Evolutionary conservation across 53 echinoderm and acorn worm genomes (phyloP).

Genomic region (Luidia sarsii): DNA sequence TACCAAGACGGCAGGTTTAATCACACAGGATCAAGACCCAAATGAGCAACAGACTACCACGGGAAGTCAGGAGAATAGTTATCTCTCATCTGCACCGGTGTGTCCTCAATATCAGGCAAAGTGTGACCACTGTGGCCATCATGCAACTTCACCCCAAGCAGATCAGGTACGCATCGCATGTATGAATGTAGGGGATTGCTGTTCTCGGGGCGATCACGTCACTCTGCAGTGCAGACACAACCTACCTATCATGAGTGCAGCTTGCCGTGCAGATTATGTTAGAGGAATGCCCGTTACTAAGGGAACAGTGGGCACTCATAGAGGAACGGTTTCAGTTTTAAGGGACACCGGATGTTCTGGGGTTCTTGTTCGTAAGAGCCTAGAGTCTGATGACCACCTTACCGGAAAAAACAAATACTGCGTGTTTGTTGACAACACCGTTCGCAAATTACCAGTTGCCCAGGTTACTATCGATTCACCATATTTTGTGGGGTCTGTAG

Average conservation of each 20-base stretch:
- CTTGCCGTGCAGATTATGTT: constrained; percentile 3
- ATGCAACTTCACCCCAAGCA: background rate
- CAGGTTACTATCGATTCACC: constrained; percentile 14
- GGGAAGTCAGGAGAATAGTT: background rate
- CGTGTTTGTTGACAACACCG: constrained; percentile 33
- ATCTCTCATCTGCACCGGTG: background rate
- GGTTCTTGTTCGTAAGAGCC: constrained; percentile 3
- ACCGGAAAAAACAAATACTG: constrained; percentile 22
- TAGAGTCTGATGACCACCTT: constrained; percentile 10
- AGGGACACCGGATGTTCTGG: constrained; percentile 36
- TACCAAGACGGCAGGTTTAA: background rate
- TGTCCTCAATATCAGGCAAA: background rate
- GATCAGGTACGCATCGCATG: constrained; percentile 5
- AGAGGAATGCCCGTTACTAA: constrained; percentile 1
- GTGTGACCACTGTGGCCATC: background rate
- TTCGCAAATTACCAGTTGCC: constrained; percentile 28
- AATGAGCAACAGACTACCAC: background rate
- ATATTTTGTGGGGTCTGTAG: constrained; percentile 9
- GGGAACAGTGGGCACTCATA: background rate
- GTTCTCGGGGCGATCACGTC: constrained; percentile 1
- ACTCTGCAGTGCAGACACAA: constrained; percentile 26
- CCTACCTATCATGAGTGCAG: constrained; percentile 29
- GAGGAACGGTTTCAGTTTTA: constrained; percentile 10
- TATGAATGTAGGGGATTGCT: constrained; percentile 19
- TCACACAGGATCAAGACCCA: background rate